Percentiles rank a stretch among this genome's conserved stretches.
Conservation (phyloP, 2,797 vertebrate genomes). For the Tadarida brasiliensis region DNA sequence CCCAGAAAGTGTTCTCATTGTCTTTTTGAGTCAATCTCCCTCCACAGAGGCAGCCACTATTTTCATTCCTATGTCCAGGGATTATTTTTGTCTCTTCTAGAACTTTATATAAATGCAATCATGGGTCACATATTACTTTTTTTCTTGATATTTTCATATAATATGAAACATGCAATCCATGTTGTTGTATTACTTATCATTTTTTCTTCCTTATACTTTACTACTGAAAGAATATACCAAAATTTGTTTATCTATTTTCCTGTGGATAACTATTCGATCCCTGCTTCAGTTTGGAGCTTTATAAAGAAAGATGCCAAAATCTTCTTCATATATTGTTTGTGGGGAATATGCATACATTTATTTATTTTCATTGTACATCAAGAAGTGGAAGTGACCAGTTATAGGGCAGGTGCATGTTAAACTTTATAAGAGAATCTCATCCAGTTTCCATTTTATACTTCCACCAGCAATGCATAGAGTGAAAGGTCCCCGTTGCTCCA, state of each 20-base stretch:
- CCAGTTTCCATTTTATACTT: not conserved
- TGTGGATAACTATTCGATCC: fast-evolving
- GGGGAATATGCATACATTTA: not conserved
- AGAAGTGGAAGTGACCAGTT: not conserved
- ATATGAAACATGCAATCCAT: not conserved
- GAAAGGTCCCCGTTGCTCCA: not conserved
- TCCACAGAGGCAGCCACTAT: not conserved
- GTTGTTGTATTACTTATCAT: not conserved
- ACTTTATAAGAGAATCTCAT: not conserved
- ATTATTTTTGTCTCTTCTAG: not conserved
- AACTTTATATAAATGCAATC: not conserved
- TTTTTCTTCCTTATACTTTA: not conserved
- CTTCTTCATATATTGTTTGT: not conserved
- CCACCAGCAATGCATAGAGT: not conserved
- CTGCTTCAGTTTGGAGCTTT: not conserved
- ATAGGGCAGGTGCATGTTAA: not conserved
- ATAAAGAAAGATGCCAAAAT: not conserved
- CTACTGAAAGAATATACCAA: not conserved
- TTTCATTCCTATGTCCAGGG: not conserved
- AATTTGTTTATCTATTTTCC: not conserved
- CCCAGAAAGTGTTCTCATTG: not conserved
- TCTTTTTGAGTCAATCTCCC: not conserved
- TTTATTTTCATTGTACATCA: not conserved
- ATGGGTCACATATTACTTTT: not conserved
- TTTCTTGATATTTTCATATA: not conserved